Base-by-base conservation (phyloP, 2,113 vertebrate species). In the Melospiza georgiana region DNA sequence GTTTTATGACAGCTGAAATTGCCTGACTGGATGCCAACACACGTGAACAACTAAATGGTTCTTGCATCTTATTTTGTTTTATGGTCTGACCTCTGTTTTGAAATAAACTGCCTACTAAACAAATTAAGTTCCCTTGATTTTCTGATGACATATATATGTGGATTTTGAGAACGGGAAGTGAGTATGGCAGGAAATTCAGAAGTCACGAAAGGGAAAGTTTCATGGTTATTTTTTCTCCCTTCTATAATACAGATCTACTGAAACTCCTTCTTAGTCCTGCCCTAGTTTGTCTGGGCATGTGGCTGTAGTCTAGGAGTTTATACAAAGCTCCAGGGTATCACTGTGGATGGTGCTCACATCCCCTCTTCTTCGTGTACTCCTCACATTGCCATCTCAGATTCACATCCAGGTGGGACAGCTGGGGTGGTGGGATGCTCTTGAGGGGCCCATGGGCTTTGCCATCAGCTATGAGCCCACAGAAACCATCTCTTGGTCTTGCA, bases 1-100 rank as follows among this genome's bases (percentile, higher is more conserved):
- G 65, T 54, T 92, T 96, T 94, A 96, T 61, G 80, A 86, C 68
- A 89, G 68, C 51, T 92, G 68, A 86, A 90, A 86, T 77, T 77
- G 37, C 55, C 59, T 92, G 59, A 86, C 65, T 84, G 65, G 48
- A 62, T 39, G 46, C 63, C 79, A 92, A 30, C 11, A 59, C 21
- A 17, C 12, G 59, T 7, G 67, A 90, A 54, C 31, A 62, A 43
- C 37, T 83, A 58, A 83, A 58, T 27, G 33, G 4, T 49, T 95
- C 46, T 84, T 90, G 33, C 15, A 74, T 74, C 39, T 59, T 59
- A 55, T 55, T 81, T 58, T 51, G 51, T 51, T 81, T 95, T 89
- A 51, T 63, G 66, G 57, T 63, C 77, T 41, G 65, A 63, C 15
- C 17, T 84, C n/a, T 76, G 49, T 37, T 87, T 91, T 66, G 31